Conservation (phyloP, 2,113 vertebrate species). For the Nannobrachium achirus region DNA sequence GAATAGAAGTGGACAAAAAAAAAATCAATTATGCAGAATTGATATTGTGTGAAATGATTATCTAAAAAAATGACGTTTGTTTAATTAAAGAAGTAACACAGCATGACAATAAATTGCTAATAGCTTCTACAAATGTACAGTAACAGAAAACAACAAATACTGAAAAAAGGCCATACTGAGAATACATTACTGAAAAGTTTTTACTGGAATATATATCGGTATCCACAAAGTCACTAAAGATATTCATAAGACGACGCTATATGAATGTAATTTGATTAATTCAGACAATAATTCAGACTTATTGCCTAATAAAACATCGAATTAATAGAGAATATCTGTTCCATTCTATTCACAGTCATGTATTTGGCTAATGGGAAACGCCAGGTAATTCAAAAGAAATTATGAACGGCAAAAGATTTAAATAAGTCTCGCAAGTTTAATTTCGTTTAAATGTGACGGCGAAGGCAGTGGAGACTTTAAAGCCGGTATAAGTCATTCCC, state of each 20-base stretch:
- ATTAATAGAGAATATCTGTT: slow-evolving; percentile 43
- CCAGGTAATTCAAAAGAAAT: slow-evolving; percentile 1
- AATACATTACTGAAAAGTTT: slow-evolving; percentile 32
- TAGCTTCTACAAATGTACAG: too few relatives aligned
- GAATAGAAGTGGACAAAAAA: too few relatives aligned
- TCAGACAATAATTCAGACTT: slow-evolving; percentile 33
- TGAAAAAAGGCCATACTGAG: neutral
- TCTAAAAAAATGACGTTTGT: neutral
- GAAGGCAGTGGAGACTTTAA: slow-evolving; percentile 49
- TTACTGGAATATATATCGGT: neutral
- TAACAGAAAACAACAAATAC: too few relatives aligned
- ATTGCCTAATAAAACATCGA: slow-evolving; percentile 48
- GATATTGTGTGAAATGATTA: too few relatives aligned
- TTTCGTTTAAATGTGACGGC: slow-evolving; percentile 44
- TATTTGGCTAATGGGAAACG: slow-evolving; percentile 1
- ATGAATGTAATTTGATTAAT: slow-evolving; percentile 31
- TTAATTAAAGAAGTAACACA: too few relatives aligned
- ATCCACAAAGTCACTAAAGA: slow-evolving; percentile 27
- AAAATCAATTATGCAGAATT: too few relatives aligned
- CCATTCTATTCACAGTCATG: slow-evolving; percentile 32
- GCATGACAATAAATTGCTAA: too few relatives aligned
- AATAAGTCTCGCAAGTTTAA: slow-evolving; percentile 57
- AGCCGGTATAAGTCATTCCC: slow-evolving; percentile 66
- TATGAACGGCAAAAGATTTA: slow-evolving; percentile 62
- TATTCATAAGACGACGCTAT: slow-evolving; percentile 36